A percentile compares a stretch with the other conserved stretches of the same genome.
Evolutionary conservation across 2,888 invertebrate genomes (phyloP).

Genomic region (Amiota communis): DNA sequence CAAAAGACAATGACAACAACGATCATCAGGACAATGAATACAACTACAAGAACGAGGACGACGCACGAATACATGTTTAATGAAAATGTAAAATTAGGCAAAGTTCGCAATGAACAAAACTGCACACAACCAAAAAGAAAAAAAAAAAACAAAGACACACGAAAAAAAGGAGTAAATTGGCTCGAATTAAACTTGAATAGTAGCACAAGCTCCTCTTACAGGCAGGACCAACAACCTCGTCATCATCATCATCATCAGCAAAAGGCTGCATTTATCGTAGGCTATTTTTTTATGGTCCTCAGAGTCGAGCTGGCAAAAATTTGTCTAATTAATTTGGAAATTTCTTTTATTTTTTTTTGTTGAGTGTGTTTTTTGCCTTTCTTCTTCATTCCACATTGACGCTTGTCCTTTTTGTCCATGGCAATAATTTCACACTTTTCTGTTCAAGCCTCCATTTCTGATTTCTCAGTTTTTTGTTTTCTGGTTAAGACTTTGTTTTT

Average conservation of each 20-base stretch:
- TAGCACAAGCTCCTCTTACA: not conserved
- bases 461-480: slow-evolving; percentile 34
- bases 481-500: too few species aligned
- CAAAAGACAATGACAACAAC: slow-evolving; percentile 40
- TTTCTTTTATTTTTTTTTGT: not conserved
- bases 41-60: slow-evolving; percentile 22
- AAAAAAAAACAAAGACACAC: slow-evolving; percentile 22
- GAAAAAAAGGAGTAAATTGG: slow-evolving; percentile 18
- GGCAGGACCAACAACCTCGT: too few species aligned
- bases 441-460: slow-evolving; percentile 25
- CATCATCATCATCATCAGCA: not conserved
- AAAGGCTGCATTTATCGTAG: not conserved
- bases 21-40: not conserved
- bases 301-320: slow-evolving; percentile 43
- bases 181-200: not conserved
- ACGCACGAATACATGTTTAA: slow-evolving; percentile 31
- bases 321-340: slow-evolving; percentile 70
- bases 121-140: slow-evolving; percentile 38
- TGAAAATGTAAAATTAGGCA: slow-evolving; percentile 59
- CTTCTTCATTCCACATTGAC: slow-evolving; percentile 29
- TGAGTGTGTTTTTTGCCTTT: too few species aligned
- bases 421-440: slow-evolving; percentile 39
- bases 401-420: slow-evolving; percentile 41
- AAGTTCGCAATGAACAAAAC: slow-evolving; percentile 35
- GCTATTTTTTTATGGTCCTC: not conserved